Conservation (phyloP, 2,888 invertebrate species). For the Seira musarum region DNA sequence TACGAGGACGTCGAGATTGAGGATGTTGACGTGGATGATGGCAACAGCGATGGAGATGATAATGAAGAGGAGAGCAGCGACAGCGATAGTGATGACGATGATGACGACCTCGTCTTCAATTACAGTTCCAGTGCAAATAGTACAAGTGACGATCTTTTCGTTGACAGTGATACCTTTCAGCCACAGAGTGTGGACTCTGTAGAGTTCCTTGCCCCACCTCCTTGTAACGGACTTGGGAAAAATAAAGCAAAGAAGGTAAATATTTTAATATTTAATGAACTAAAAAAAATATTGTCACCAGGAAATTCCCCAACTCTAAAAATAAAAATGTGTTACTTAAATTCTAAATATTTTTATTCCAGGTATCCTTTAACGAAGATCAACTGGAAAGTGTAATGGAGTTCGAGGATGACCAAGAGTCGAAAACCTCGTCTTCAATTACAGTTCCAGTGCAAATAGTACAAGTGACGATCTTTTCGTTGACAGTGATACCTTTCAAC, state of each 20-base stretch:
- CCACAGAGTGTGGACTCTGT: slow-evolving; percentile 16
- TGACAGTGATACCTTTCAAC: slow-evolving; percentile 35
- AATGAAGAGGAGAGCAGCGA: slow-evolving; percentile 35
- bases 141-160: slow-evolving; percentile 28
- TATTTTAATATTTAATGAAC: background rate
- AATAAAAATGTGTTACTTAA: too few species aligned
- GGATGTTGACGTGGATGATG: slow-evolving; percentile 15
- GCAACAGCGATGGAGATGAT: slow-evolving; percentile 6
- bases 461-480: slow-evolving; percentile 29
- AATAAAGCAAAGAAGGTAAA: slow-evolving; percentile 39
- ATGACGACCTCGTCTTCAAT: slow-evolving; percentile 32
- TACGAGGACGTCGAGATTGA: slow-evolving; percentile 2
- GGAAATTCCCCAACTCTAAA: background rate
- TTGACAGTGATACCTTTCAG: slow-evolving; percentile 36
- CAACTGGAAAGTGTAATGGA: slow-evolving; percentile 75
- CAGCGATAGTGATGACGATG: slow-evolving; percentile 33
- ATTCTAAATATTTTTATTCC: too few species aligned
- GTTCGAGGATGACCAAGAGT: slow-evolving; percentile 71
- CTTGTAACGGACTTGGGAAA: background rate
- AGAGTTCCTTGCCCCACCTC: background rate
- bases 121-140: background rate
- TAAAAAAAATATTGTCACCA: background rate
- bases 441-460: background rate
- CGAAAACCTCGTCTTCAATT: slow-evolving; percentile 31
- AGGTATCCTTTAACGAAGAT: slow-evolving; percentile 75